Evolutionary conservation across 1,140 invertebrate genomes (phyloP), one percentile per base, ranked within the genome.

Genomic region (Penaeus indicus): DNA sequence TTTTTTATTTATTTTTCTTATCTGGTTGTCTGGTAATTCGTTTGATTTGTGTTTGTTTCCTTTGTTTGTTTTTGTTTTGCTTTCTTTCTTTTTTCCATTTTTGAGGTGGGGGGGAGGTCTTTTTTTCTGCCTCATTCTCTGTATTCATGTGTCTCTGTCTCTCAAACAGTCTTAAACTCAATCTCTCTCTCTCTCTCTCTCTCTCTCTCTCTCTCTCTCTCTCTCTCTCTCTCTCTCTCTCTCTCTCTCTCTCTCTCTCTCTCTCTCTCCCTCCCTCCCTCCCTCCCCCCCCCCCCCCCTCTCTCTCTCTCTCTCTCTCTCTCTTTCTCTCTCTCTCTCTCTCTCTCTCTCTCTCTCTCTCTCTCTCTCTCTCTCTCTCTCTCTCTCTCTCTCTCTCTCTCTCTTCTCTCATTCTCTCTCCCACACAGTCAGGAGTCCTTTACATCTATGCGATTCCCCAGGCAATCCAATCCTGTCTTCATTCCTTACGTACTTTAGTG

Each of bases 181-280:
- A n/a, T 47, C 78, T 80, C 78, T 80, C 78, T 80, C 79, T 81
- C 79, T 81, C 79, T 81, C 79, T 81, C 79, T 81, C 79, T 81
- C 79, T 47, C 38, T 27, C 19, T 54, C 42, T 60, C 25, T 25
- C 42, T 21, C 27, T 80, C 25, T 22, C 79, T 81, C 79, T 81
- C 79, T 81, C 79, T 81, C 79, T 47, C 38, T 27, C 19, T 54
- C 42, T 60, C 25, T 25, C 42, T 21, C 27, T 81, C 79, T 81
- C 79, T 81, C 79, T 81, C 79, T 81, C 79, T 81, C 79, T 81
- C 79, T 47, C 38, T 27, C 19, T 54, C 42, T 60, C 25, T 25
- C 42, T 21, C 27, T 80, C 25, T 22, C 22, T 47, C 47, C 61
- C 78, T 80, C 78, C 61, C 78, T 80, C 78, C 61, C 78, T 80